These are phyloP conservation scores for Drosophila azteca DNA, from an alignment of 1,140 invertebrate genomes.

Conservation along the genomic window DNA sequence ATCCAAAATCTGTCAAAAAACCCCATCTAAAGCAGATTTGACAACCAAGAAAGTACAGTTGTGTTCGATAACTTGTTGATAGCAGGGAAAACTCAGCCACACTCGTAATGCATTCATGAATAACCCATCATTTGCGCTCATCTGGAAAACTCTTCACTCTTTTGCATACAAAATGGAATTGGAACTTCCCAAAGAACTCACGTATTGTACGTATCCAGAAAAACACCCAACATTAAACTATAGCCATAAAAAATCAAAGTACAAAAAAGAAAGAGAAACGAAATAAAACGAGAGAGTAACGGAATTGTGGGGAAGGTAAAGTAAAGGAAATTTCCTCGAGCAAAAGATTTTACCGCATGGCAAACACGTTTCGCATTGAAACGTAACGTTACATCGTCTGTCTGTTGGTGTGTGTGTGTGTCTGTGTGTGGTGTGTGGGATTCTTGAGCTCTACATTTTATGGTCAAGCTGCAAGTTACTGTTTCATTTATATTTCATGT, in stretches of 20 bases:
- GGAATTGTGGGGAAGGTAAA: constrained; percentile 2
- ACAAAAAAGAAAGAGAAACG: background rate
- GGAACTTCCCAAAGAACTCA: constrained; percentile 13
- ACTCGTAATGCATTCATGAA: no score
- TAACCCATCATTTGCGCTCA: no score
- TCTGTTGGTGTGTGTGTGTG: background rate
- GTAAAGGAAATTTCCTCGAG: constrained; percentile 4
- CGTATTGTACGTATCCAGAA: constrained; percentile 7
- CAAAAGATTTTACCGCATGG: constrained; percentile 36
- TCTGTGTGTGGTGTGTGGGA: no score
- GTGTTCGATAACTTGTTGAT: no score
- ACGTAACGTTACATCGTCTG: constrained; percentile 14
- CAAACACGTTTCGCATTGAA: constrained; percentile 69
- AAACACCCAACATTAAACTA: constrained; percentile 47
- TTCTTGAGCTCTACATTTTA: constrained; percentile 56
- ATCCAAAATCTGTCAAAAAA: no score
- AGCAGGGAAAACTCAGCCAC: no score
- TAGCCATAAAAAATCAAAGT: constrained; percentile 64
- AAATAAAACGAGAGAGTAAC: background rate
- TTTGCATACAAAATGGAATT: background rate
- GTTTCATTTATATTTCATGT: constrained; percentile 69
- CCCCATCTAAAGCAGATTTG: no score
- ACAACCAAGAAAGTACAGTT: no score
- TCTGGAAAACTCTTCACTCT: background rate
- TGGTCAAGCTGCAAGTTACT: constrained; percentile 54